Evolutionary conservation across 2,113 vertebrate genomes (phyloP).

Genomic region (Heptranchias perlo): DNA sequence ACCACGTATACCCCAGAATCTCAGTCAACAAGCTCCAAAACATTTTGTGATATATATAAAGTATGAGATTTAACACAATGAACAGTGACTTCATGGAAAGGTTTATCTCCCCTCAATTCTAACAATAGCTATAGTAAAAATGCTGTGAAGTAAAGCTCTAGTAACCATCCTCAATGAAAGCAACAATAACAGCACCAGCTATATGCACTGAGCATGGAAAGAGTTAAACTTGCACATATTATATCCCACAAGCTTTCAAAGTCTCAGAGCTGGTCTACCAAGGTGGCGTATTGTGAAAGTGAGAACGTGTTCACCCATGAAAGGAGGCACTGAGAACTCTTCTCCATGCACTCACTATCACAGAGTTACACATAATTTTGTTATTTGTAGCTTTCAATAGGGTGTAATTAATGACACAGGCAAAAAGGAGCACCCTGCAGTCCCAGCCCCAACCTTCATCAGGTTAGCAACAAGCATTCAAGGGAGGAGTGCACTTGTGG

Average conservation of each 20-base stretch:
- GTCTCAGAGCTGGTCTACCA: not conserved
- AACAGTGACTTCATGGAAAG: too few species aligned
- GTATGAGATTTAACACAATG: too few species aligned
- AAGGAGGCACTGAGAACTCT: not conserved
- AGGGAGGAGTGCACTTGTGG: not conserved
- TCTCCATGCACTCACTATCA: not conserved
- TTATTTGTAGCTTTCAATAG: not conserved
- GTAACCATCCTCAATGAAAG: not conserved
- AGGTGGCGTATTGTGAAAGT: not conserved
- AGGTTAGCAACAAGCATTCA: not conserved
- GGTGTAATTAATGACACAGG: not conserved
- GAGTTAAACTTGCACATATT: not conserved
- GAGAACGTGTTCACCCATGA: not conserved
- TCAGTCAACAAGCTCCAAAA: too few species aligned
- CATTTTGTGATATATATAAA: too few species aligned
- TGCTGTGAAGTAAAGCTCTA: too few species aligned
- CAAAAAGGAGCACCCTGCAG: not conserved
- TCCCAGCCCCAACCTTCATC: not conserved
- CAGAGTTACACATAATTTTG: not conserved
- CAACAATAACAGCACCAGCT: not conserved
- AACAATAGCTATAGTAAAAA: too few species aligned
- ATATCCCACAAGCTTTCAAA: not conserved
- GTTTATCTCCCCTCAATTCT: too few species aligned
- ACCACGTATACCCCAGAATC: too few species aligned
- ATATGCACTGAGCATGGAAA: not conserved